Conservation (phyloP, 2,797 vertebrate species). For the Hylomyscus alleni region DNA sequence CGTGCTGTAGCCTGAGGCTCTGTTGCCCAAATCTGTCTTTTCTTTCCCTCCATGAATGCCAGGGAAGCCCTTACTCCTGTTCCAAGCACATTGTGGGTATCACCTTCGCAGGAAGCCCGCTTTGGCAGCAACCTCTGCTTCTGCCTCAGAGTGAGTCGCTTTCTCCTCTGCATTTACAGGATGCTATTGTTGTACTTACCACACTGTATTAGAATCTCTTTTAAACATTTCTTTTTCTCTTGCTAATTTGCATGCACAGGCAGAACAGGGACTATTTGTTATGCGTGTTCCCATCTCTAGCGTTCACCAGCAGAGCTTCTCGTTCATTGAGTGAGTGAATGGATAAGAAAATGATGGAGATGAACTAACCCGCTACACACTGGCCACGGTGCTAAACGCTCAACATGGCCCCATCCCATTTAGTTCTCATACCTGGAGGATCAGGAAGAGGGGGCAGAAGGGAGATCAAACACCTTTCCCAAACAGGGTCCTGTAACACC, state of each 20-base stretch:
- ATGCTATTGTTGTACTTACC: constrained; percentile 79
- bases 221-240: constrained; percentile 75
- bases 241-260: constrained; percentile 75
- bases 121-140: constrained; percentile 63
- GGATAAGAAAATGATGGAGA: constrained; percentile 72
- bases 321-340: constrained; percentile 68
- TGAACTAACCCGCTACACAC: constrained; percentile 37
- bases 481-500: constrained; percentile 33
- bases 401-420: constrained; percentile 18
- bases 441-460: not conserved
- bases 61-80: constrained; percentile 67
- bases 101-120: constrained; percentile 50
- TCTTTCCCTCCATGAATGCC: not conserved
- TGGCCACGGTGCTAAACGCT: constrained; percentile 28
- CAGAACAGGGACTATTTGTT: constrained; percentile 73
- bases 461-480: not conserved
- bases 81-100: constrained; percentile 12
- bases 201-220: constrained; percentile 78
- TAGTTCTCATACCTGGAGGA: constrained; percentile 33
- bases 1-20: not conserved
- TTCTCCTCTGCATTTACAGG: constrained; percentile 72
- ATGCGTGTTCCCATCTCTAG: constrained; percentile 64
- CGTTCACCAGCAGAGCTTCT: not conserved
- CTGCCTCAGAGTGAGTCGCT: constrained; percentile 65
- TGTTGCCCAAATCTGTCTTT: constrained; percentile 51